Percentiles rank a stretch among this genome's conserved stretches.
phyloP scores from a whole-genome alignment of 1,140 invertebrate species.

The Bombus superbus region DNA sequence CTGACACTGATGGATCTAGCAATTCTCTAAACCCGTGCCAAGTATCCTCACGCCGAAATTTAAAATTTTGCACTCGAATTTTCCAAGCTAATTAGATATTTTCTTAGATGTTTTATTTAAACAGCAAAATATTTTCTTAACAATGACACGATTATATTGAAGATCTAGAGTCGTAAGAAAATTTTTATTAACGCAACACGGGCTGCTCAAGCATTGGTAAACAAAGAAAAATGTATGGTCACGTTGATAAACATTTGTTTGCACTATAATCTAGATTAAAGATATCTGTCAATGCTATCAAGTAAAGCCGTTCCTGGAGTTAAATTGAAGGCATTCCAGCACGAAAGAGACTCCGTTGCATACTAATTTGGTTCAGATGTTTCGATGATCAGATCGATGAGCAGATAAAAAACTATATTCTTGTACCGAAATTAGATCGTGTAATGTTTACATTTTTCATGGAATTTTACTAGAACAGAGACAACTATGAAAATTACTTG shows the following conservation, averaged over 20 bases:
- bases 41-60: not conserved
- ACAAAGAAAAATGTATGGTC: not conserved
- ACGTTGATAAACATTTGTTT: not conserved
- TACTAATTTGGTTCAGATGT: conserved; percentile 56
- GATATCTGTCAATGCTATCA: not conserved
- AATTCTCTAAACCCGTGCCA: conserved; percentile 26
- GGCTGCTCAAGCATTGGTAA: not conserved
- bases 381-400: not conserved
- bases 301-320: conserved; percentile 42
- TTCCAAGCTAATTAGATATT: not conserved
- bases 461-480: not conserved
- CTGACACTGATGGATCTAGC: conserved; percentile 53
- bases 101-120: not conserved
- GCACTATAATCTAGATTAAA: not conserved
- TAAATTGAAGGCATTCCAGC: conserved; percentile 6
- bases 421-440: not conserved
- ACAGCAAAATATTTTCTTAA: not conserved
- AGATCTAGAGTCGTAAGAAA: not conserved
- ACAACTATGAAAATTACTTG: not conserved
- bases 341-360: conserved; percentile 30
- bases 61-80: not conserved
- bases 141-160: not conserved
- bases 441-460: not conserved
- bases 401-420: not conserved
- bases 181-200: not conserved